phyloP scores from a whole-genome alignment of 1,140 invertebrate genomes.

The Rhizoglyphus robini region DNA sequence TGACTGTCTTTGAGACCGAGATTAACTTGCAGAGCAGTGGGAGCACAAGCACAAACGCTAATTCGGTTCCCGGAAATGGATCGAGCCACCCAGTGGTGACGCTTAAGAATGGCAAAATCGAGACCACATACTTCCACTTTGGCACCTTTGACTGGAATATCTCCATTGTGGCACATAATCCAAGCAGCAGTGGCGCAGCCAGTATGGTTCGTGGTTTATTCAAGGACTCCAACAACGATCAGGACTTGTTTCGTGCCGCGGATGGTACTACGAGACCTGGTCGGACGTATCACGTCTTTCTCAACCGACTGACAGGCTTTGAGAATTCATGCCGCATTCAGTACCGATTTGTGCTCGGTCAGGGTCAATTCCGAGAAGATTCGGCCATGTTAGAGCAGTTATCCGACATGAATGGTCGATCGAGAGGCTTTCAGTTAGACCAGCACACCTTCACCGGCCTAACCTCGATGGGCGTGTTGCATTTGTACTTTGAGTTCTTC shows the following conservation, averaged over 20 bases:
- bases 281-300: constrained; percentile 25
- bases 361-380: constrained; percentile 53
- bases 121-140: constrained; percentile 56
- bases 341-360: constrained; percentile 55
- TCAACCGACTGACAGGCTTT: constrained; percentile 62
- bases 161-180: constrained; percentile 45
- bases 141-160: constrained; percentile 74
- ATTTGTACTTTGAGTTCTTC: constrained; percentile 57
- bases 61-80: background rate
- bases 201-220: constrained; percentile 1
- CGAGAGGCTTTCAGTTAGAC: constrained; percentile 53
- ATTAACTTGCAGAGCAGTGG: constrained; percentile 29
- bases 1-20: constrained; percentile 60
- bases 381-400: constrained; percentile 62
- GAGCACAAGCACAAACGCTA: constrained; percentile 1
- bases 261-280: background rate
- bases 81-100: background rate
- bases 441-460: constrained; percentile 24
- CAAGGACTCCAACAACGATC: background rate
- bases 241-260: background rate
- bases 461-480: constrained; percentile 35
- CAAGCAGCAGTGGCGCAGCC: background rate
- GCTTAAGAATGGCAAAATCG: constrained; percentile 41
- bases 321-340: constrained; percentile 62
- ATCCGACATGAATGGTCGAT: constrained; percentile 55